A percentile compares a stretch with the other conserved stretches of the same genome.
Conservation (phyloP, 1,140 invertebrate species). For the Halictus rubicundus region DNA sequence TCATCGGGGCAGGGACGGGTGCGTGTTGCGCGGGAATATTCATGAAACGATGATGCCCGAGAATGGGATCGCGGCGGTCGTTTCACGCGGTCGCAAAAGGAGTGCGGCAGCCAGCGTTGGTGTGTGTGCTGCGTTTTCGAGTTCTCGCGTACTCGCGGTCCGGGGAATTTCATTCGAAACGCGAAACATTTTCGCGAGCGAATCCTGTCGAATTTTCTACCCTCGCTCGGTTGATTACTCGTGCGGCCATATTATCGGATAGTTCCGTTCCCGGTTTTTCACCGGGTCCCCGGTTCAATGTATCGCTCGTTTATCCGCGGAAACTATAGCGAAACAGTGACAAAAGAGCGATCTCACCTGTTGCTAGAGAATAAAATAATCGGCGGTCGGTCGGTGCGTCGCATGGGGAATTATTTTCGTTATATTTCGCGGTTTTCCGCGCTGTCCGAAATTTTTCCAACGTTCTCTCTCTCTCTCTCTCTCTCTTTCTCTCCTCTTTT, state of each 20-base stretch:
- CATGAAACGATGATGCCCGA: not conserved
- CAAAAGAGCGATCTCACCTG: slow-evolving; percentile 48
- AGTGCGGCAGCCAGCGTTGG: not conserved
- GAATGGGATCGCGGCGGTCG: not conserved
- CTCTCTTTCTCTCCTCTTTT: not conserved
- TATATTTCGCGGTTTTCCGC: slow-evolving; percentile 13
- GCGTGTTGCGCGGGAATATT: not conserved
- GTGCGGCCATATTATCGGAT: slow-evolving; percentile 3
- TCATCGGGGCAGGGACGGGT: not conserved
- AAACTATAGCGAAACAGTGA: slow-evolving; percentile 33
- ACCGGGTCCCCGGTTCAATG: not conserved
- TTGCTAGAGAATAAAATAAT: slow-evolving; percentile 56
- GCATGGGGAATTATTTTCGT: slow-evolving; percentile 51
- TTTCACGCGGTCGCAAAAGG: not conserved
- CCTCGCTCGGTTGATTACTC: slow-evolving; percentile 17
- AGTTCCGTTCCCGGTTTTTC: slow-evolving; percentile 27
- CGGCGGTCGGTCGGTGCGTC: slow-evolving; percentile 24
- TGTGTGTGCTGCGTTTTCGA: no score
- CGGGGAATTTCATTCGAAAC: not conserved
- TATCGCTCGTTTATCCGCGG: slow-evolving; percentile 4
- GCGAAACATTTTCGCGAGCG: not conserved
- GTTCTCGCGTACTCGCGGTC: no score
- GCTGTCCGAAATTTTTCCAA: slow-evolving; percentile 29
- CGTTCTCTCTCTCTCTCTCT: not conserved
- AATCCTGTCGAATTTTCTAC: not conserved